Evolutionary conservation across 2,888 invertebrate genomes (phyloP), one percentile per base, ranked within the genome.

Genomic region (Argyresthia goedartella): DNA sequence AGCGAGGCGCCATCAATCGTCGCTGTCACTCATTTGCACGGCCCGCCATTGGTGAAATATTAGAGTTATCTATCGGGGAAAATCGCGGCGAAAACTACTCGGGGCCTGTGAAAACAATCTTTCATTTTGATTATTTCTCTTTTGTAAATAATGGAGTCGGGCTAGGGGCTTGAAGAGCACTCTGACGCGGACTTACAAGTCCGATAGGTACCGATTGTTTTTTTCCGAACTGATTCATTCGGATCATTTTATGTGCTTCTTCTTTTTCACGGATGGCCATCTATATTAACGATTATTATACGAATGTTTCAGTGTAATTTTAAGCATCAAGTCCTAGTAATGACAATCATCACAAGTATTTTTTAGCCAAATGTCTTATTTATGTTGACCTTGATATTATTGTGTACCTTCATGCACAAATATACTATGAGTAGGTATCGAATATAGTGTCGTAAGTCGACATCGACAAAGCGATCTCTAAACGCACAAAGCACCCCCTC

Each of bases 101-200:
- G 14, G 69, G 70, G 60, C 62, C 67, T 68, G 67, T 66, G 64
- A 76, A 76, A 78, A 78, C 79, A 76, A 79, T 81, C 77, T 73
- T 76, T 81, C 79, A 75, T 69, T 76, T 72, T 71, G 81, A 82
- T 84, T 85, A 78, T 81, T 82, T 82, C 77, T 74, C 80, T 72
- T 76, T 76, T 77, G 85, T 80, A 82, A 85, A 86, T 84, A 86
- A 74, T 74, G 69, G 74, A 67, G 70, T 66, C 66, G 56, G 58
- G 63, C 44, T 11, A 15, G 36, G 48, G 46, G 46, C 10, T 44
- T 14, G 25, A 25, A 25, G 25, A 25, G 25, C 6, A 25, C 25
- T n/a, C n/a, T 25, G 25, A 25, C 25, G 25, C 25, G 25, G 25
- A 25, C 25, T 25, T 25, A 25, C 25, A 4, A 25, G 25, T 25